Conservation (phyloP, 2,888 invertebrate genomes). For the Cephus rjabovi region DNA sequence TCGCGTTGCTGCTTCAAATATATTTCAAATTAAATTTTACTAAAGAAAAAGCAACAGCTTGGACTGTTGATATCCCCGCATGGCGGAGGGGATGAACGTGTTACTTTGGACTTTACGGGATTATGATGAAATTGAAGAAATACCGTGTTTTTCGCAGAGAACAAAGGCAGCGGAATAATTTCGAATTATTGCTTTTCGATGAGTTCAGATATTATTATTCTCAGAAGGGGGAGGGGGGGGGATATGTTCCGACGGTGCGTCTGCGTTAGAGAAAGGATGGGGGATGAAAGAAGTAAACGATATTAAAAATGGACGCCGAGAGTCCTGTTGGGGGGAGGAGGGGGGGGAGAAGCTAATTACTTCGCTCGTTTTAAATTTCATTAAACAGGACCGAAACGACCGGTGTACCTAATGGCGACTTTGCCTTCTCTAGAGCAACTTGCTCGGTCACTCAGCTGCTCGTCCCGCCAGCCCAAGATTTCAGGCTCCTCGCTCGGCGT, state of each 20-base stretch:
- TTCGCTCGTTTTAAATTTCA: conserved; percentile 3
- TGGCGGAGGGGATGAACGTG: background rate
- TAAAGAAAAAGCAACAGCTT: background rate
- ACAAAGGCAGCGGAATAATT: background rate
- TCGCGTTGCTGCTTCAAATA: background rate
- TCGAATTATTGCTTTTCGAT: background rate
- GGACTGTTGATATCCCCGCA: background rate
- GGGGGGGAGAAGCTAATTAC: background rate
- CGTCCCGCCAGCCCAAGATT: no score
- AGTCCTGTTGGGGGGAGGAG: background rate
- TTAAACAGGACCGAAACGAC: conserved; percentile 1
- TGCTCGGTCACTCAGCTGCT: no score
- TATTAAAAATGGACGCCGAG: background rate
- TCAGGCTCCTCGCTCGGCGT: no score
- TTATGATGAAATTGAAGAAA: background rate
- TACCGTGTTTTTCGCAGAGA: background rate
- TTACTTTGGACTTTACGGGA: background rate
- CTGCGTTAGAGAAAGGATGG: background rate
- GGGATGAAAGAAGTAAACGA: background rate
- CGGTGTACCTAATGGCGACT: conserved; percentile 1
- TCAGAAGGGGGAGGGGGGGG: background rate
- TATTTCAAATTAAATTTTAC: background rate
- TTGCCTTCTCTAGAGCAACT: background rate
- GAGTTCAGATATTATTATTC: background rate
- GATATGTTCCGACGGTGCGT: background rate